Base-by-base conservation (phyloP, 2,113 vertebrate species). In the Salvelinus sp. region DNA sequence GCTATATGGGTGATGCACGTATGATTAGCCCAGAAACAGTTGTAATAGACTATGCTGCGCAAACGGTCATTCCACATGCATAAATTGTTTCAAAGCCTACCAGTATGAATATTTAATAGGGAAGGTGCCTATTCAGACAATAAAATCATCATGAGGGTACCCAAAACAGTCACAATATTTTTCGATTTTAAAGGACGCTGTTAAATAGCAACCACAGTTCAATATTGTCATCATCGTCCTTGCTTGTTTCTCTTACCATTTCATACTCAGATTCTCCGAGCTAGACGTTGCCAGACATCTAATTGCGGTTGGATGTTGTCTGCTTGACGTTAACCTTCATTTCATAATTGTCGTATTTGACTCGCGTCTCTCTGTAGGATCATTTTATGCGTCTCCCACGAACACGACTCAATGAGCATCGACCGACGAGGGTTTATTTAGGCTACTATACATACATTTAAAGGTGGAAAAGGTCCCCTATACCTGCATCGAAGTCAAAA, bases 141-240 rank as follows among this genome's bases (percentile, higher is more conserved):
- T 62, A 22, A 2, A 62, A 16, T 16, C 1, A 54, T 23, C 58
- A 16, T 2, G 9, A 10, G 9, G n/a, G 58, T 62, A 62, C 58
- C 13, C 20, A 22, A 62, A 54, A 54, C 50, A 1, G 50, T 23
- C 5, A 22, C 58, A 22, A 62, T 22, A 23, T 9, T 13, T 22
- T 23, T 62, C n/a, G 18, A 22, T 62, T 10, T 16, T n/a, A 23
- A 62, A 62, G n/a, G 58, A 22, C n/a, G 58, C n/a, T 10, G 38
- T 44, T 44, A 12, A 44, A 62, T 62, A n/a, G 16, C 18, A 5
- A 20, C 30, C 6, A 27, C 30, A 68, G 38, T 20, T 16, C 16
- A 33, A 28, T 16, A 28, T 30, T 18, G 25, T 67, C n/a, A 62
- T 62, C 18, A 38, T 44, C 28, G 38, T 77, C 81, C 48, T 33